Evolutionary conservation across 2,797 vertebrate species (phyloP).

Genomic region (Sternotherus odoratus): DNA sequence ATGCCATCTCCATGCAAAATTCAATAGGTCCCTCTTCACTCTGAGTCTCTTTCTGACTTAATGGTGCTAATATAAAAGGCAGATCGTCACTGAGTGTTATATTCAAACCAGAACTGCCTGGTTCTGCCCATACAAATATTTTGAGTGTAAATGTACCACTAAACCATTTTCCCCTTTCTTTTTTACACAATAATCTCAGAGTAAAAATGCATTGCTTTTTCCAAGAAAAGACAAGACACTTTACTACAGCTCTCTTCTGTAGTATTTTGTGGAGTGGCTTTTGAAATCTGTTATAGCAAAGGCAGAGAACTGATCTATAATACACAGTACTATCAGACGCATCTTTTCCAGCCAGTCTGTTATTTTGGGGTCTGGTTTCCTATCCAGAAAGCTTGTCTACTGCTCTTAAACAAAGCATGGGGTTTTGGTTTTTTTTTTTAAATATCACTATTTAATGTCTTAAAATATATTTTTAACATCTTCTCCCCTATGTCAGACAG

Average conservation of each 20-base stretch:
- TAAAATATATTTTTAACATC: neutral
- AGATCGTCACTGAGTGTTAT: conserved; percentile 8
- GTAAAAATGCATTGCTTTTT: conserved; percentile 23
- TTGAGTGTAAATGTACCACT: neutral
- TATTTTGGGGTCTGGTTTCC: neutral
- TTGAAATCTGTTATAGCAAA: neutral
- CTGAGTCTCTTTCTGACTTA: conserved; percentile 18
- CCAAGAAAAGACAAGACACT: conserved; percentile 3
- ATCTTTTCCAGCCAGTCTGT: neutral
- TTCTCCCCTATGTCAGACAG: neutral
- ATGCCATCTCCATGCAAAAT: conserved; percentile 22
- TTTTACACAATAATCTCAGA: neutral
- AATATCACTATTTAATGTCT: neutral
- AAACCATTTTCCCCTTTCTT: neutral
- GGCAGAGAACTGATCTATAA: conserved; percentile 3
- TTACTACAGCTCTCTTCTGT: neutral
- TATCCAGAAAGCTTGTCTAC: neutral
- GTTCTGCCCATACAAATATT: neutral
- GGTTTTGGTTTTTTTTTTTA: neutral
- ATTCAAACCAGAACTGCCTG: conserved; percentile 26
- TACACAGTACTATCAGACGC: neutral
- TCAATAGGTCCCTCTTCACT: conserved; percentile 10
- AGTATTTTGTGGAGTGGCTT: conserved; percentile 4
- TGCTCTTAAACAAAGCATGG: neutral
- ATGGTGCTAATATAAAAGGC: neutral